Base-by-base conservation (phyloP, 2,113 vertebrate genomes). In the Cynoglossus semilaevis region DNA sequence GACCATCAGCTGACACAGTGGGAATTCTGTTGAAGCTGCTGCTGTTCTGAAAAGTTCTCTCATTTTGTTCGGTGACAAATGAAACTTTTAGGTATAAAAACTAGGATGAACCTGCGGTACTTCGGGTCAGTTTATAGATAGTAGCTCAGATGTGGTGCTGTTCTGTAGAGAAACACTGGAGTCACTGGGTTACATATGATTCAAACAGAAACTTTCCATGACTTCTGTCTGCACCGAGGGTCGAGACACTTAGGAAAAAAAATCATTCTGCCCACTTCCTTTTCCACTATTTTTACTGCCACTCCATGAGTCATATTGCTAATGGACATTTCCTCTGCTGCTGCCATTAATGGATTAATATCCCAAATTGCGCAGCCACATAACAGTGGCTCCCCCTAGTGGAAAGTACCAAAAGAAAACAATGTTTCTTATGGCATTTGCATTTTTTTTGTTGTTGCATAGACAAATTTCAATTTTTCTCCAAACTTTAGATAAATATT, bases 311-410 rank as follows among this genome's bases (percentile, higher is more conserved):
- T 8, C 15, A 15, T 0, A 1, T 10, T 38, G 15, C n/a, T 9
- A 50, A 10, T 6, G 38, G 60, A 64, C 44, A 29, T 53, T 54
- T 40, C 15, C 18, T 37, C 43, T 8, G 2, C 15, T 17, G 16
- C 3, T 29, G 52, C 8, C 1, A 16, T 51, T 7, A 36, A 58
- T 54, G 37, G 29, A 40, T 11, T 51, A 13, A 36, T 17, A 36
- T 8, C 10, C 18, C 15, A 1, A n/a, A 46, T 12, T 54, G 15
- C 37, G 9, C 12, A 15, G 34, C 18, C 3, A 9, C 15, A 6
- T 2, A 1, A 35, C 40, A 35, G 12, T 10, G 47, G 58, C 64
- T 9, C 58, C 65, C 53, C 55, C 77, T 58, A 11, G 46, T 78
- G 76, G 54, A 47, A 8, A 14, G 36, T 1, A 6, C 1, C 5